phyloP scores from a whole-genome alignment of 2,797 vertebrate species.

The Alcedo quadribrachys region DNA sequence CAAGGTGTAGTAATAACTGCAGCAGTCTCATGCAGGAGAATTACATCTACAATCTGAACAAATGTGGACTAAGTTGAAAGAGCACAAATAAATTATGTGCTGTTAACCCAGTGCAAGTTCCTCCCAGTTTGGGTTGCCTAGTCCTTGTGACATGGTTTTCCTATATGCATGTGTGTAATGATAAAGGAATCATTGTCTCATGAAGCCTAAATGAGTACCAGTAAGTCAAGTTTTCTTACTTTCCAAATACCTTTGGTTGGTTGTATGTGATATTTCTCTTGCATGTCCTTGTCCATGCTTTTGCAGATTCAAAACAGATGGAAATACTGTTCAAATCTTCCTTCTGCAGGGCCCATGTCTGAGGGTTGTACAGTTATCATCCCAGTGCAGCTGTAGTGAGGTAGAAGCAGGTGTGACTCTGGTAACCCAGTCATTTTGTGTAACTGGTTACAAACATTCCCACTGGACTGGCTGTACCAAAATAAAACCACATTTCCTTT shows the following conservation, averaged over 20 bases:
- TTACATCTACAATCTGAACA: not conserved
- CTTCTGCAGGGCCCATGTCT: not conserved
- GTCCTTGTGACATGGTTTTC: not conserved
- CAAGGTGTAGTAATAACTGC: not conserved
- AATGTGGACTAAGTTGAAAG: not conserved
- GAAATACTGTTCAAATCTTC: not conserved
- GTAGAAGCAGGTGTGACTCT: not conserved
- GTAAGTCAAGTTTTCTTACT: not conserved
- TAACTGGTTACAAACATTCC: not conserved
- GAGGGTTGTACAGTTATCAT: not conserved
- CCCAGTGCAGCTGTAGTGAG: not conserved
- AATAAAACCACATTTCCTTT: not conserved
- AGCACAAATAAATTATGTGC: not conserved
- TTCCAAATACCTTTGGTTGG: not conserved
- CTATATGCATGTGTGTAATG: not conserved
- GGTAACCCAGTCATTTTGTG: not conserved
- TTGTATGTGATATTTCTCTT: not conserved
- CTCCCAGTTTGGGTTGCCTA: not conserved
- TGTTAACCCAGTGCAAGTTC: not conserved
- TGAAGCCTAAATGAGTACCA: not conserved
- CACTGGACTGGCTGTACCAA: not conserved
- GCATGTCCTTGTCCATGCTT: not conserved
- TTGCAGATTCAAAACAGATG: not conserved
- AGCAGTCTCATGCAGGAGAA: not conserved
- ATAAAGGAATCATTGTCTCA: not conserved